A percentile compares a stretch with the other conserved stretches of the same genome.
Conservation (phyloP, 2,888 invertebrate species). For the Enchytraeus crypticus region DNA sequence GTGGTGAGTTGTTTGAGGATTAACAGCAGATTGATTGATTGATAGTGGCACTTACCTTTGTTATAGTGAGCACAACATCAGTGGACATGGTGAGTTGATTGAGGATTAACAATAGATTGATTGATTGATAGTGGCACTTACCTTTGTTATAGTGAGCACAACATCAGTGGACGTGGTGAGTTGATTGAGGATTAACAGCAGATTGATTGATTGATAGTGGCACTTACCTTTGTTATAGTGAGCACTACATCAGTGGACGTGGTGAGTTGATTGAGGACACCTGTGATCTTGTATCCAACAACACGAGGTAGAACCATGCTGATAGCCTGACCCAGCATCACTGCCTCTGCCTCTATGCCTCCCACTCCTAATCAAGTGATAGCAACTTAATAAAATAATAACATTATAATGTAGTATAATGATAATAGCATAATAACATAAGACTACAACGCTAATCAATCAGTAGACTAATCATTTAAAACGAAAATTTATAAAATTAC, state of each 20-base stretch:
- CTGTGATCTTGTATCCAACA: constrained; percentile 80
- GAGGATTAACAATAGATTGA: no score
- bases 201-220: background rate
- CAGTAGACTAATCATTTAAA: background rate
- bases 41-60: no score
- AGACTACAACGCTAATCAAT: background rate
- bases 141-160: constrained; percentile 92
- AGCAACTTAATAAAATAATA: no score
- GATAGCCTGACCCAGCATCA: constrained; percentile 95
- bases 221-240: constrained; percentile 81
- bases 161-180: constrained; percentile 90
- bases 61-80: constrained; percentile 91
- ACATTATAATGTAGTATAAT: no score
- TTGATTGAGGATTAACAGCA: no score
- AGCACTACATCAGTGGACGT: constrained; percentile 95
- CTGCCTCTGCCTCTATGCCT: constrained; percentile 95
- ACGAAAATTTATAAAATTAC: background rate
- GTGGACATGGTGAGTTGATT: constrained; percentile 82
- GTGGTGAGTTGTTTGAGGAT: no score
- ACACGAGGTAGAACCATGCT: constrained; percentile 93
- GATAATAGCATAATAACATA: background rate
- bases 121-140: constrained; percentile 44
- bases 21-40: no score
- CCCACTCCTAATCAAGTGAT: no score
- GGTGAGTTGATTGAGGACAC: constrained; percentile 68